These are phyloP conservation scores for Cheracebus regulus DNA, from an alignment of 2,797 vertebrate species.

Conservation along the genomic window DNA sequence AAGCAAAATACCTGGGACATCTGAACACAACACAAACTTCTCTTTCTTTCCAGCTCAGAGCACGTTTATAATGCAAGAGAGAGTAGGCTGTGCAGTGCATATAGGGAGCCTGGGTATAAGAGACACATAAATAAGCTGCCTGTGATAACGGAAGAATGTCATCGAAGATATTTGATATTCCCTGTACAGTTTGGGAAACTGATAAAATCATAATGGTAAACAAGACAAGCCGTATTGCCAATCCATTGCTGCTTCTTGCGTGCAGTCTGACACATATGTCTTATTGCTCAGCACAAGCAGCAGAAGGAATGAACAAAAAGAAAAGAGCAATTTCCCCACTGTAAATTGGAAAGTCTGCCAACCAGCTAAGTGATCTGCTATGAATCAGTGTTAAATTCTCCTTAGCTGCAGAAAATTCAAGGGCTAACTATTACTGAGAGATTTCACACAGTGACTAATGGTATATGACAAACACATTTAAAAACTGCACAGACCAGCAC, in stretches of 20 bases:
- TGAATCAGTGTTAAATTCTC: slow-evolving; percentile 95
- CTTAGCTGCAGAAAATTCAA: slow-evolving; percentile 89
- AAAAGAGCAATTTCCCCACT: slow-evolving; percentile 94
- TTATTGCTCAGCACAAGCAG: slow-evolving; percentile 80
- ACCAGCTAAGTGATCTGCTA: slow-evolving; percentile 94
- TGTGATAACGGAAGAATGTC: slow-evolving; percentile 78
- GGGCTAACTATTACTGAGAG: slow-evolving; percentile 92
- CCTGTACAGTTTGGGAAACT: slow-evolving; percentile 80
- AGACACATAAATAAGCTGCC: slow-evolving; percentile 73
- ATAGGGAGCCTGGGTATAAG: slow-evolving; percentile 24
- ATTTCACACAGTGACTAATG: slow-evolving; percentile 93
- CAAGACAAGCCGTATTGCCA: slow-evolving; percentile 83
- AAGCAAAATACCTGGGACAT: slow-evolving; percentile 24
- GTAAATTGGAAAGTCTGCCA: slow-evolving; percentile 96
- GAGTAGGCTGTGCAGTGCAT: slow-evolving; percentile 40
- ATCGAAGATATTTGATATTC: slow-evolving; percentile 83
- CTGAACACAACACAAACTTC: slow-evolving; percentile 58
- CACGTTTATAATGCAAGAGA: slow-evolving; percentile 75
- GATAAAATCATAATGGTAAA: slow-evolving; percentile 87
- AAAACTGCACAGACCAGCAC: slow-evolving; percentile 89
- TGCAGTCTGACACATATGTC: slow-evolving; percentile 83
- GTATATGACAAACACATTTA: slow-evolving; percentile 92
- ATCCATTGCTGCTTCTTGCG: slow-evolving; percentile 76
- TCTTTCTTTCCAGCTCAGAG: slow-evolving; percentile 61
- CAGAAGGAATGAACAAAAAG: slow-evolving; percentile 89